phyloP scores from a whole-genome alignment of 2,113 vertebrate species.

The Oxyura jamaicensis region DNA sequence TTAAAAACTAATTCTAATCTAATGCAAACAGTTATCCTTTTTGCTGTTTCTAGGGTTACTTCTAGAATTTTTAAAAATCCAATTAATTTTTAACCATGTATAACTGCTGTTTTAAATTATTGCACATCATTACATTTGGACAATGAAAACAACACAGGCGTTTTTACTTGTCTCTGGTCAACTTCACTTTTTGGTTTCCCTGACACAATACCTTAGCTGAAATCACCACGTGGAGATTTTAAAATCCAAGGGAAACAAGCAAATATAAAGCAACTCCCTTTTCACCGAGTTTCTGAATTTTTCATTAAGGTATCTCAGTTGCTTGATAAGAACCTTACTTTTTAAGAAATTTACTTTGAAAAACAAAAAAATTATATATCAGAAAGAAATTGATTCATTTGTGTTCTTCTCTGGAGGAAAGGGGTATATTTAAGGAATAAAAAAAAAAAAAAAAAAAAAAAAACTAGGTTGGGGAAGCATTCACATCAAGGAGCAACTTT shows the following conservation, averaged over 20 bases:
- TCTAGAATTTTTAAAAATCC: slow-evolving; percentile 2
- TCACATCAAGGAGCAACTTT: neutral
- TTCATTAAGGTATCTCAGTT: neutral
- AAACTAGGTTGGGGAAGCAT: neutral
- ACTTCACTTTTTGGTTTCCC: slow-evolving; percentile 49
- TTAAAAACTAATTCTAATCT: neutral
- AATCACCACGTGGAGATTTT: slow-evolving; percentile 33
- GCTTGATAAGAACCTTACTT: neutral
- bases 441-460: neutral
- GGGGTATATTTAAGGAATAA: neutral
- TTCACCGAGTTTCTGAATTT: neutral
- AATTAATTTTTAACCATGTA: slow-evolving; percentile 46
- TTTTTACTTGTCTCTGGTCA: slow-evolving; percentile 64
- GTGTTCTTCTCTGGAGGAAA: neutral
- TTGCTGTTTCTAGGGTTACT: neutral
- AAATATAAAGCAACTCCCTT: neutral
- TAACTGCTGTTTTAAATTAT: slow-evolving; percentile 65
- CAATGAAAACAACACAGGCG: slow-evolving; percentile 62
- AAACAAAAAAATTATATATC: neutral
- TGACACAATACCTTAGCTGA: slow-evolving; percentile 1
- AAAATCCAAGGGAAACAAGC: slow-evolving; percentile 43
- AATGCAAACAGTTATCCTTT: slow-evolving; percentile 9
- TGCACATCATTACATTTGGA: slow-evolving; percentile 51
- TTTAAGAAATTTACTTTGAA: neutral
- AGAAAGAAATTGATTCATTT: neutral